Base-by-base conservation (phyloP, 2,888 invertebrate genomes). In the Notodonta ziczac region DNA sequence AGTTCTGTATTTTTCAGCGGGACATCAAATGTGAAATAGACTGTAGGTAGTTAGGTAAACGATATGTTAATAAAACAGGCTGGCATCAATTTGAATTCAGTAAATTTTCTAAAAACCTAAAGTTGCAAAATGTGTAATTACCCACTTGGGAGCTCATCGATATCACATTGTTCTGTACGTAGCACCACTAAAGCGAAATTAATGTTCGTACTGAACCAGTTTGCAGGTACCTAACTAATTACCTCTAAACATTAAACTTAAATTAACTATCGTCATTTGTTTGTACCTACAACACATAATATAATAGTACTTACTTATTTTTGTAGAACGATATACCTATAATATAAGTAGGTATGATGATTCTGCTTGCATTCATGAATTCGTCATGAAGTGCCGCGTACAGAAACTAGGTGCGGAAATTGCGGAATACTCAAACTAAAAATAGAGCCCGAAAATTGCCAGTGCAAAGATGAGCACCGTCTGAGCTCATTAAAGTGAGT, bases 401-500 rank as follows among this genome's bases (percentile, higher is more conserved):
- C 42, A 10, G 9, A 10, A 50, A 50, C 5, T 50, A 8, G 16
- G 16, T 16, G 50, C 16, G 10, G 16, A 8, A 9, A 10, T 8
- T 16, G 50, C 16, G 10, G 16, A 50, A 4, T 12, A 5, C 8
- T 13, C 0, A 4, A 52, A 52, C 32, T 52, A 8, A 32, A 32
- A 52, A 4, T 32, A 52, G 5, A 32, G 32, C 32, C 13, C 32
- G 32, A 52, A 16, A 52, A 52, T 50, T 16, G 9, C 16, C 16
- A 50, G 12, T 9, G 12, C 16, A 5, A 52, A 5, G 56, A 50
- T 44, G 55, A 57, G 57, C 55, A 58, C 48, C 44, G 58, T 40
- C 56, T 61, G 59, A 57, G 56, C 63, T 72, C 53, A 69, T 70
- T 70, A 69, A 65, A 68, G 63, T 57, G 69, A 63, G 63, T 39